These are phyloP conservation scores for Nomada lathburiana DNA, from an alignment of 2,888 invertebrate genomes.

Conservation along the genomic window DNA sequence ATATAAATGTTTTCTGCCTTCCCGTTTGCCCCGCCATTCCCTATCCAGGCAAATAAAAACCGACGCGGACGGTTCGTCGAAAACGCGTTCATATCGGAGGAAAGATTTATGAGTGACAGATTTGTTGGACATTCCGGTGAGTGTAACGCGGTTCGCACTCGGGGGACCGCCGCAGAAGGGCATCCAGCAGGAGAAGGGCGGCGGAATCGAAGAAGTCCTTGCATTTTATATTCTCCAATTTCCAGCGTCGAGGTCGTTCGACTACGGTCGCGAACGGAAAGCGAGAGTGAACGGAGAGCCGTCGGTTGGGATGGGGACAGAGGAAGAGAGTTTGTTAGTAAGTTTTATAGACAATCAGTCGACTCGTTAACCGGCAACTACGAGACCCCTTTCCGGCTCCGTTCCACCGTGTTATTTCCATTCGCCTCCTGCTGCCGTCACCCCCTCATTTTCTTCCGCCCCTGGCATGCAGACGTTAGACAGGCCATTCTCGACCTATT, in stretches of 20 bases:
- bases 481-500: constrained; percentile 61
- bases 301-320: constrained; percentile 6
- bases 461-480: constrained; percentile 53
- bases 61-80: neutral
- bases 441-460: neutral
- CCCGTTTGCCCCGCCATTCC: constrained; percentile 27
- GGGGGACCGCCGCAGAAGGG: neutral
- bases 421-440: constrained; percentile 54
- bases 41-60: neutral
- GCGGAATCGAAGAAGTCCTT: constrained; percentile 58
- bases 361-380: constrained; percentile 79
- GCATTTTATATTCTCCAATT: constrained; percentile 78
- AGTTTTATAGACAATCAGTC: constrained; percentile 80
- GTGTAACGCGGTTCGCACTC: no score
- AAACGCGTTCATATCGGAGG: neutral
- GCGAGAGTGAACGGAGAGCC: constrained; percentile 26
- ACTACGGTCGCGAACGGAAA: constrained; percentile 51
- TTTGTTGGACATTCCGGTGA: no score
- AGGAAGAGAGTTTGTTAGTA: constrained; percentile 76
- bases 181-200: constrained; percentile 17
- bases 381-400: constrained; percentile 68
- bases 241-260: constrained; percentile 62
- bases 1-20: constrained; percentile 27
- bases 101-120: neutral
- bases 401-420: constrained; percentile 76